Evolutionary conservation across 1,140 invertebrate genomes (phyloP).

Genomic region (Aphaenogaster floridana): DNA sequence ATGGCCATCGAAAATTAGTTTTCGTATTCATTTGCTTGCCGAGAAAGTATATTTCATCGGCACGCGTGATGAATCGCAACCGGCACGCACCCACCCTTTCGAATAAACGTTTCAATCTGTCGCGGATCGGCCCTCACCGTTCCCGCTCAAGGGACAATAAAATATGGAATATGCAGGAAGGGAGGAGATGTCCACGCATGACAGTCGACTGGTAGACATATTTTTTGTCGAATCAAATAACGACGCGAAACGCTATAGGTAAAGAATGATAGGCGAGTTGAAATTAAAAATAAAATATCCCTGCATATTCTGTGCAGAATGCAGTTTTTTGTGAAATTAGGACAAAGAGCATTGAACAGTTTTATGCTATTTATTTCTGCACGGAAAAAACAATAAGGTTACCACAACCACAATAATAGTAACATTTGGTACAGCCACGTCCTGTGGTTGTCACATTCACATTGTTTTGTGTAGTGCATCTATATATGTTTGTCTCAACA

Average conservation of each 20-base stretch:
- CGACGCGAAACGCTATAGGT: not conserved
- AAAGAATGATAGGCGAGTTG: not conserved
- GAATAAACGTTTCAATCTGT: slow-evolving; percentile 57
- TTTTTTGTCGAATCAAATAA: slow-evolving; percentile 40
- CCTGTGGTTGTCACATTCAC: too few species aligned
- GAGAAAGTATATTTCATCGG: slow-evolving; percentile 59
- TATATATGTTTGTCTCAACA: too few species aligned
- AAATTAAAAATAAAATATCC: slow-evolving; percentile 7
- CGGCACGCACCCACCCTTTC: slow-evolving; percentile 33
- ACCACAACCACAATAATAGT: too few species aligned
- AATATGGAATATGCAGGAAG: slow-evolving; percentile 18
- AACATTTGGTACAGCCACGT: too few species aligned
- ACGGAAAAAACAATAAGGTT: too few species aligned
- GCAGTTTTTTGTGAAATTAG: not conserved
- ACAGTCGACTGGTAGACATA: slow-evolving; percentile 19
- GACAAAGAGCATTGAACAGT: not conserved
- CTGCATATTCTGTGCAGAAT: not conserved
- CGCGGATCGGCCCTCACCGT: slow-evolving; percentile 9
- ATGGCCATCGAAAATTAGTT: slow-evolving; percentile 57
- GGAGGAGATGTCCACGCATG: not conserved
- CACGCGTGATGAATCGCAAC: slow-evolving; percentile 51
- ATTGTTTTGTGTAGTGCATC: too few species aligned
- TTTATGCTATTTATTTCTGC: not conserved
- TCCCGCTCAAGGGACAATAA: slow-evolving; percentile 41
- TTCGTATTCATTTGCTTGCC: slow-evolving; percentile 54